Evolutionary conservation across 2,888 invertebrate species (phyloP).

Genomic region (Amiota mariae): DNA sequence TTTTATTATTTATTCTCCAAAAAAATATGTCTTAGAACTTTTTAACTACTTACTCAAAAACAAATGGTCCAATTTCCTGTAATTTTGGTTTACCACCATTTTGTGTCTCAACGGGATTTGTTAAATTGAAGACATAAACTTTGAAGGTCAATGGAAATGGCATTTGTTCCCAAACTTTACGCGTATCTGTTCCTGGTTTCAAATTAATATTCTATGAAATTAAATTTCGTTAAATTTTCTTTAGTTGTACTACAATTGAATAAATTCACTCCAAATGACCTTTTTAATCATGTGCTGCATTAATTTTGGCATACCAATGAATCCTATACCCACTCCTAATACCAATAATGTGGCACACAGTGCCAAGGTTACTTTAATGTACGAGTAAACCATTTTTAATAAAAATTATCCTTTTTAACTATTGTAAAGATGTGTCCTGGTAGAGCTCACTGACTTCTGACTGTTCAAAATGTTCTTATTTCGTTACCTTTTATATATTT

Average conservation of each 20-base stretch:
- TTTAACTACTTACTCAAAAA: slow-evolving; percentile 81
- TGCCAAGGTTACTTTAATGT: slow-evolving; percentile 75
- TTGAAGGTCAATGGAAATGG: slow-evolving; percentile 84
- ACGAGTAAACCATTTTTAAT: slow-evolving; percentile 34
- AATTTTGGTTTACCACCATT: slow-evolving; percentile 80
- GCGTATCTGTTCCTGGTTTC: slow-evolving; percentile 81
- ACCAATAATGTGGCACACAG: slow-evolving; percentile 76
- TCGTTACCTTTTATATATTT: background rate
- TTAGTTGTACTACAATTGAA: slow-evolving; percentile 31
- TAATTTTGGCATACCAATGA: slow-evolving; percentile 79
- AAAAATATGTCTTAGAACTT: background rate
- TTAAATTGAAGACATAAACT: slow-evolving; percentile 85
- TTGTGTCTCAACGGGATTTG: slow-evolving; percentile 82
- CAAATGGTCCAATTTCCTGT: slow-evolving; percentile 86
- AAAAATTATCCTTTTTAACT: background rate
- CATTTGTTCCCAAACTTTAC: slow-evolving; percentile 83
- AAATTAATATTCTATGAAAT: slow-evolving; percentile 70
- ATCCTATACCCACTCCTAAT: slow-evolving; percentile 80
- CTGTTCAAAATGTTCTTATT: background rate
- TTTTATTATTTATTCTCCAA: background rate
- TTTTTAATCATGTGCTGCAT: slow-evolving; percentile 79
- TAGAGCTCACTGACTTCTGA: background rate
- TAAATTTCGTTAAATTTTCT: background rate
- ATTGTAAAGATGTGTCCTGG: background rate
- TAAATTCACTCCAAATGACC: slow-evolving; percentile 73